Base-by-base conservation (phyloP, 1,140 invertebrate genomes). In the Agrypnia vestita region DNA sequence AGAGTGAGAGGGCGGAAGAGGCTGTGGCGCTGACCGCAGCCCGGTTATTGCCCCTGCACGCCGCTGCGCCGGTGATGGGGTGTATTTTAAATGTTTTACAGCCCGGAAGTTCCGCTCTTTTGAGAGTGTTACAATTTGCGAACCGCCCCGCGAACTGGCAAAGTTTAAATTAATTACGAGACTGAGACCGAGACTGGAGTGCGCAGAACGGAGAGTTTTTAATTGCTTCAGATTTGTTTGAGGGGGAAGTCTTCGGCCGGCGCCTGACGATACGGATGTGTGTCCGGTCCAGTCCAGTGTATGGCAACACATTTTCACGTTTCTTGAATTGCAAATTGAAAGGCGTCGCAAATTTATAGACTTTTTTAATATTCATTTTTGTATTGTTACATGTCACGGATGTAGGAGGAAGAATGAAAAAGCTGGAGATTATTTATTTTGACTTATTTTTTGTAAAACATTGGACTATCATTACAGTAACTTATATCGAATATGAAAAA, bases 131-230 rank as follows among this genome's bases (percentile, higher is more conserved):
- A 71, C 67, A 71, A 49, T 51, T 71, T 71, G 9, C 67, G n/a
- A 15, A 71, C 67, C 46, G n/a, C 44, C 44, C 67, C 47, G 67
- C 44, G 49, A 71, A 71, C 67, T 71, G 44, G 47, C 0, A 47
- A 71, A 71, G 44, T 71, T 71, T 71, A 71, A 71, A 71, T 71
- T 71, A 47, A 71, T 71, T 71, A 71, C 67, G 49, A 49, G 21
- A 4, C 44, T 49, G 44, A 71, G 25, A 71, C 67, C 49, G 15
- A 49, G 49, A 71, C 67, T 35, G 25, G 6, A 35, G 25, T 35
- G 25, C 25, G 25, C 59, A 71, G 15, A 49, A 12, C 15, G 67
- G 25, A 71, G 67, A 64, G 25, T 15, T 71, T 71, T 71, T 71
- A 71, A 71, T 71, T 71, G 67, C 44, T 71, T 71, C 9, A 8